A percentile compares a stretch with the other conserved stretches of the same genome.
Conservation (phyloP, 1,140 invertebrate genomes). For the Globodera ellingtonae region DNA sequence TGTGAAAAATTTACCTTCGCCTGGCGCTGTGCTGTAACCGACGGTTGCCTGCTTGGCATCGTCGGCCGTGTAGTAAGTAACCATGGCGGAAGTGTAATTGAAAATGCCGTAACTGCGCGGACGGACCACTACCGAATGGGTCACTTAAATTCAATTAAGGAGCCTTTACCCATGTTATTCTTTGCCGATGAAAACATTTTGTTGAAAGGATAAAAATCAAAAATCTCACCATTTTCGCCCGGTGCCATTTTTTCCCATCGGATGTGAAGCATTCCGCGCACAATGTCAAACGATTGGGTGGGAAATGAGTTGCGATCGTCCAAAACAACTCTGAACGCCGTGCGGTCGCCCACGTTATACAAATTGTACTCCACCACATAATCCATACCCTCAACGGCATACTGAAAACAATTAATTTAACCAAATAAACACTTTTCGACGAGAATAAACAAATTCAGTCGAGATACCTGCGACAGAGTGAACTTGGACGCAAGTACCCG, state of each 20-base stretch:
- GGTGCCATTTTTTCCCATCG: slow-evolving; percentile 49
- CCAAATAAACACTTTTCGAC: too few relatives aligned
- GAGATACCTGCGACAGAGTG: slow-evolving; percentile 76
- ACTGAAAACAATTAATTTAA: slow-evolving; percentile 68
- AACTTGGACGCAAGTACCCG: slow-evolving; percentile 69
- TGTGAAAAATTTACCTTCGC: slow-evolving; percentile 76
- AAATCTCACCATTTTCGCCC: slow-evolving; percentile 43
- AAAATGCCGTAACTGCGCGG: slow-evolving; percentile 89
- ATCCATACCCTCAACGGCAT: slow-evolving; percentile 96
- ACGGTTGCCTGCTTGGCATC: slow-evolving; percentile 67
- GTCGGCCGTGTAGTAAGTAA: slow-evolving; percentile 81
- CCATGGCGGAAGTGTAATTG: slow-evolving; percentile 92
- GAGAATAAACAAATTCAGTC: not conserved
- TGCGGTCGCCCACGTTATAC: slow-evolving; percentile 70
- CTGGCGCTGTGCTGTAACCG: slow-evolving; percentile 89
- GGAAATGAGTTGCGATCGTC: slow-evolving; percentile 64
- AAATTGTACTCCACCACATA: slow-evolving; percentile 82
- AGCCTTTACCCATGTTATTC: not conserved
- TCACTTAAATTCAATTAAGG: not conserved
- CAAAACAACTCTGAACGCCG: slow-evolving; percentile 60
- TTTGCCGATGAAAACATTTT: not conserved
- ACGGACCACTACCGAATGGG: slow-evolving; percentile 86
- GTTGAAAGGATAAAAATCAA: not conserved
- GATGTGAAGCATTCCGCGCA: slow-evolving; percentile 62
- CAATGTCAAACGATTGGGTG: slow-evolving; percentile 63